Conservation (phyloP, 2,113 vertebrate genomes). For the Scytalopus superciliaris region DNA sequence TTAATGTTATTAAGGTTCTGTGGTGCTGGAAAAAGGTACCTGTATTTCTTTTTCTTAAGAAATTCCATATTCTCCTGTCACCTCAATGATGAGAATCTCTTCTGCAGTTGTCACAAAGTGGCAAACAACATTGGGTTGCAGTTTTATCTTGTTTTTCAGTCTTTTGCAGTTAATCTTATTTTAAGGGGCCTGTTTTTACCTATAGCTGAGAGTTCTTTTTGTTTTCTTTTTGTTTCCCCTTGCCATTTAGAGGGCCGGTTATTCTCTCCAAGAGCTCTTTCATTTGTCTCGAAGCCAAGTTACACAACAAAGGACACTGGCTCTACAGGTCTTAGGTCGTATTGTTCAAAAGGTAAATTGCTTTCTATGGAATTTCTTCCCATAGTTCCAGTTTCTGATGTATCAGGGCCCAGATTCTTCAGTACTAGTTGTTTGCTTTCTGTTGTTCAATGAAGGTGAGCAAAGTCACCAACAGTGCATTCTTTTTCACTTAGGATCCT, state of each 20-base stretch:
- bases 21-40: not conserved
- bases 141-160: not conserved
- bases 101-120: not conserved
- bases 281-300: conserved; percentile 92
- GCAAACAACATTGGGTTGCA: not conserved
- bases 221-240: not conserved
- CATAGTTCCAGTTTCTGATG: not conserved
- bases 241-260: conserved; percentile 86
- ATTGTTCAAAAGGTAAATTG: conserved; percentile 86
- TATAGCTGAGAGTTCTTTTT: not conserved
- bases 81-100: not conserved
- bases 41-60: not conserved
- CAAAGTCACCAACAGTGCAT: not conserved
- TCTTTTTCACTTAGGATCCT: not conserved
- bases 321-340: conserved; percentile 85
- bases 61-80: not conserved
- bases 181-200: not conserved
- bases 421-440: not conserved
- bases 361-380: not conserved
- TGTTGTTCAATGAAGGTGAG: not conserved
- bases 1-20: not conserved
- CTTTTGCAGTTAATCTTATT: not conserved
- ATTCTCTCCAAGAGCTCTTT: conserved; percentile 96
- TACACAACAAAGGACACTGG: conserved; percentile 89
- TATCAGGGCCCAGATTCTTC: not conserved